Conservation (phyloP, 2,113 vertebrate species). For the Pangasianodon hypophthalmus region DNA sequence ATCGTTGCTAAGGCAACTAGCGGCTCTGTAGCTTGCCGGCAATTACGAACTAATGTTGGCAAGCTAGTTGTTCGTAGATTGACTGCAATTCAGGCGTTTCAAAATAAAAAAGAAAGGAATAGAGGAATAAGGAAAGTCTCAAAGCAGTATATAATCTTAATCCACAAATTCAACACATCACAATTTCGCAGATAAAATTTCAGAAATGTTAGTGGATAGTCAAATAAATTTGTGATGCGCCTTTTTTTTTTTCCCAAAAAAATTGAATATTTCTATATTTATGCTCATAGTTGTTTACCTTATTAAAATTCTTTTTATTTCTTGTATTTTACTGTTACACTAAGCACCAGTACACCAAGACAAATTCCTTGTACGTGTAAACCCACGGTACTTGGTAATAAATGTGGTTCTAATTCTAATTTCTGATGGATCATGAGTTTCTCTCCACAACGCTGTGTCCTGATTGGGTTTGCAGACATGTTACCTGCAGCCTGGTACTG, state of each 20-base stretch:
- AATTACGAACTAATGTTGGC: background rate
- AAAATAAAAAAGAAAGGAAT: too few relatives aligned
- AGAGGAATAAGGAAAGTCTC: background rate
- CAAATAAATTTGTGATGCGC: background rate
- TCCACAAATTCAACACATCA: background rate
- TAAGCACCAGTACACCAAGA: too few relatives aligned
- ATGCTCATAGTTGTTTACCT: too few relatives aligned
- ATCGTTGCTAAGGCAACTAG: background rate
- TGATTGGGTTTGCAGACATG: background rate
- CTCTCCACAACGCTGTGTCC: too few relatives aligned
- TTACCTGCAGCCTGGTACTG: conserved; percentile 73
- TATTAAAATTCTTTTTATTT: too few relatives aligned
- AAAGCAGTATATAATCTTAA: background rate
- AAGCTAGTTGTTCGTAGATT: background rate
- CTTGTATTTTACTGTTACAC: too few relatives aligned
- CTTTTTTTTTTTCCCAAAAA: too few relatives aligned
- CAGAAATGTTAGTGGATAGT: background rate
- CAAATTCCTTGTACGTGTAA: too few relatives aligned
- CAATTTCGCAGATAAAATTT: background rate
- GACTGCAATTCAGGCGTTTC: too few relatives aligned
- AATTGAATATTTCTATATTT: too few relatives aligned
- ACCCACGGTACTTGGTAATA: too few relatives aligned
- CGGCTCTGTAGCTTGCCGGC: background rate
- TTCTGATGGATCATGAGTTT: background rate
- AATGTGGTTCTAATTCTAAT: background rate